Evolutionary conservation across 2,888 invertebrate species (phyloP), one percentile per base, ranked within the genome.

Genomic region (Cheilosia pagana): DNA sequence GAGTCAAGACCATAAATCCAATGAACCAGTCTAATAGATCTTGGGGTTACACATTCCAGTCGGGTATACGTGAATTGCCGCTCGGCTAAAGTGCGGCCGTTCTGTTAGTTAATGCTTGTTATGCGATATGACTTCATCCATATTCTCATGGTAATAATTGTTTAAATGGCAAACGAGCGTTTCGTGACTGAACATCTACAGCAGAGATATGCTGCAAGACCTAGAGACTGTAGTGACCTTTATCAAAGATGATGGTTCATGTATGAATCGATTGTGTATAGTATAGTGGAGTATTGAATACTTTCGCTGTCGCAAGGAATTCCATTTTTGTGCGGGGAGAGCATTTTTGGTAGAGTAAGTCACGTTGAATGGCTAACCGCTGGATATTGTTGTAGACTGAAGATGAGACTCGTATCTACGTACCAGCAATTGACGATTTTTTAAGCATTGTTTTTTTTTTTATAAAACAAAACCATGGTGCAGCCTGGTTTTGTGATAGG

Each of bases 111-210:
- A 41, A 53, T 21, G 50, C 50, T 19, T 16, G 12, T n/a, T 55
- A 28, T 41, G 48, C 59, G 45, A 77, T 82, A 77, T 77, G 74
- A 75, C 78, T 79, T 74, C 74, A 78, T 79, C 79, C 52, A 70
- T 74, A 63, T 72, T 82, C 55, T 72, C 52, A 74, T 74, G 79
- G 59, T 63, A 53, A 75, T 70, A 75, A 70, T 70, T 70, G 75
- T 57, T 59, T 76, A 81, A 83, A 83, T 83, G 83, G 78, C 83
- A 83, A 83, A 70, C 79, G 74, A 79, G 70, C 53, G 35, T 3
- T 65, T 79, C 83, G 83, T 83, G 83, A 83, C 78, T 70, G 78
- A 70, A 65, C 83, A 79, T 83, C 78, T 75, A 74, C 78, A 78
- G 72, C 57, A 25, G 43, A 68, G 72, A 82, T 72, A 67, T 72